Evolutionary conservation across 2,113 vertebrate genomes (phyloP).

Genomic region (Canis aureus): DNA sequence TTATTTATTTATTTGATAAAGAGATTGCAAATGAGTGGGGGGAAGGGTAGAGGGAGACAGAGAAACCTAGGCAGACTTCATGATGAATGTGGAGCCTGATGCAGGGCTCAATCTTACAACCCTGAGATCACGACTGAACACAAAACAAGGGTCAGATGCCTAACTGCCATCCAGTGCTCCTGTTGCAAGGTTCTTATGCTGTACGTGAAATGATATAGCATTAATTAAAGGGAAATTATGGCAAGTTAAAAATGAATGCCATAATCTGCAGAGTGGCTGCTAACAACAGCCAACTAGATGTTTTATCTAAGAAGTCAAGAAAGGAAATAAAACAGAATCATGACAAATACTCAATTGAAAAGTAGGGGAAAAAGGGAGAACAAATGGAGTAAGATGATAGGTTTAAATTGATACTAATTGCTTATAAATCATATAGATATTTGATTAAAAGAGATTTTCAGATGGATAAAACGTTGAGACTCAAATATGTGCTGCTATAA

Average conservation of each 20-base stretch:
- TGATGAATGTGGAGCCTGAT: background rate
- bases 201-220: background rate
- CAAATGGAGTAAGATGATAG: background rate
- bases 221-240: background rate
- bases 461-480: background rate
- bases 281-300: background rate
- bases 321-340: background rate
- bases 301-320: background rate
- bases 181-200: background rate
- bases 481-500: background rate
- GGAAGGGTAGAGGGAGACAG: background rate
- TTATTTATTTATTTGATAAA: background rate
- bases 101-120: background rate
- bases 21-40: background rate
- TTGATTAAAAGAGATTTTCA: slow-evolving; percentile 4
- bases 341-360: background rate
- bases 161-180: too few species aligned
- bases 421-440: background rate
- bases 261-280: background rate
- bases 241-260: background rate
- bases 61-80: background rate
- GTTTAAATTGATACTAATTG: background rate
- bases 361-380: background rate
- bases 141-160: background rate
- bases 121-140: background rate